phyloP scores from a whole-genome alignment of 2,113 vertebrate species.

The Mellivora capensis region DNA sequence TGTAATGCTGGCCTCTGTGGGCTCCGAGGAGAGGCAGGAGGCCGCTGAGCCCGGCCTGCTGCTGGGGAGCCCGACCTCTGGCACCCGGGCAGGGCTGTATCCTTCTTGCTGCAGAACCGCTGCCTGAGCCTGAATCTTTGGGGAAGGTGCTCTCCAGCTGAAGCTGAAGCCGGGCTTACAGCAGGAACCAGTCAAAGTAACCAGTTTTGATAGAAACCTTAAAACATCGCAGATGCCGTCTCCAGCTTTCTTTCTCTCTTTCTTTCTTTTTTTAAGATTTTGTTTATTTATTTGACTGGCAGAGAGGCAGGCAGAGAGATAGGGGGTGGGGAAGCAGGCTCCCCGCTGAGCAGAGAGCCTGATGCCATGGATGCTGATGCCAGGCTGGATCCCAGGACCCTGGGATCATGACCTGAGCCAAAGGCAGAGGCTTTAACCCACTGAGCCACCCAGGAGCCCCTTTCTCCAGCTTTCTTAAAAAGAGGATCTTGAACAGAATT shows the following conservation, averaged over 20 bases:
- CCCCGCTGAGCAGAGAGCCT: too few species aligned
- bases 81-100: neutral
- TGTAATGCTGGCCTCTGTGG: neutral
- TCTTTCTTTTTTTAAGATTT: too few species aligned
- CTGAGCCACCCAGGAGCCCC: too few species aligned
- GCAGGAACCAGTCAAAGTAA: neutral
- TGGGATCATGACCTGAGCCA: too few species aligned
- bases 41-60: fast-evolving
- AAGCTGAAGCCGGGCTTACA: neutral
- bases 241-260: neutral
- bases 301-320: too few species aligned
- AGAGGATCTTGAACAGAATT: neutral
- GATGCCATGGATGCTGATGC: too few species aligned
- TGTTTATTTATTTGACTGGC: too few species aligned
- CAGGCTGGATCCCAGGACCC: too few species aligned
- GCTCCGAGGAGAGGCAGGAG: neutral
- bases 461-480: neutral
- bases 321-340: too few species aligned
- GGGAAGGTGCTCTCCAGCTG: neutral
- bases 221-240: neutral
- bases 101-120: neutral
- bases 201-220: neutral
- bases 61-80: neutral
- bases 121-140: neutral
- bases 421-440: too few species aligned